phyloP scores from a whole-genome alignment of 2,113 vertebrate species.

The Caranx melampygus region DNA sequence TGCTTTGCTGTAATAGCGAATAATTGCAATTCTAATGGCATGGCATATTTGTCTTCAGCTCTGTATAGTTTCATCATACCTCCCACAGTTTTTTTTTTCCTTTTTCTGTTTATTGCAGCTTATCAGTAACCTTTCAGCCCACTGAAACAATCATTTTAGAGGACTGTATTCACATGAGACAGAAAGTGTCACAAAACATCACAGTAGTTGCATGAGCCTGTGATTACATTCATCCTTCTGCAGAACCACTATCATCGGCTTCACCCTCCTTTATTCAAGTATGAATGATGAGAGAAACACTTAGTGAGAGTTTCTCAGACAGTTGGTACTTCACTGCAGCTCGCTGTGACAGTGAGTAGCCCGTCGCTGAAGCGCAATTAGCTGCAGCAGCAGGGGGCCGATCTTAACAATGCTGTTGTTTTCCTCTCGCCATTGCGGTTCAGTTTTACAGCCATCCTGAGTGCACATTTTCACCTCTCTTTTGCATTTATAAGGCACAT shows the following conservation, averaged over 20 bases:
- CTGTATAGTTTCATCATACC: constrained; percentile 59
- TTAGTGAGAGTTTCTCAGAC: constrained; percentile 37
- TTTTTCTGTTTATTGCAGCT: constrained; percentile 20
- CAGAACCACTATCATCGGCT: constrained; percentile 31
- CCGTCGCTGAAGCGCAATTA: constrained; percentile 73
- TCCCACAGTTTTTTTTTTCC: constrained; percentile 26
- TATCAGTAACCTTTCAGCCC: constrained; percentile 60
- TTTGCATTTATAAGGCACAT: constrained; percentile 51
- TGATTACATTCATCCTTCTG: constrained; percentile 51
- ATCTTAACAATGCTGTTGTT: constrained; percentile 77
- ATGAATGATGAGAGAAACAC: constrained; percentile 41
- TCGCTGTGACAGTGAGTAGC: constrained; percentile 63
- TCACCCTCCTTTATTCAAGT: constrained; percentile 38
- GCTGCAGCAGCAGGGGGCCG: constrained; percentile 68
- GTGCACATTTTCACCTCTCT: constrained; percentile 64
- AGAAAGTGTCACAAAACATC: constrained; percentile 35
- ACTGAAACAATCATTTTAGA: constrained; percentile 26
- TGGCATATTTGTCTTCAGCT: constrained; percentile 60
- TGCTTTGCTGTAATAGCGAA: constrained; percentile 77
- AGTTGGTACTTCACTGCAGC: constrained; percentile 48
- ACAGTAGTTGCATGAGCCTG: constrained; percentile 28
- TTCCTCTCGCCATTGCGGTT: constrained; percentile 68
- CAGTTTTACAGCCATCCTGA: constrained; percentile 69
- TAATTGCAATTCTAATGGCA: constrained; percentile 77
- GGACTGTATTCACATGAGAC: constrained; percentile 35